phyloP scores from a whole-genome alignment of 2,888 invertebrate species.

The Mesochorus sp. region DNA sequence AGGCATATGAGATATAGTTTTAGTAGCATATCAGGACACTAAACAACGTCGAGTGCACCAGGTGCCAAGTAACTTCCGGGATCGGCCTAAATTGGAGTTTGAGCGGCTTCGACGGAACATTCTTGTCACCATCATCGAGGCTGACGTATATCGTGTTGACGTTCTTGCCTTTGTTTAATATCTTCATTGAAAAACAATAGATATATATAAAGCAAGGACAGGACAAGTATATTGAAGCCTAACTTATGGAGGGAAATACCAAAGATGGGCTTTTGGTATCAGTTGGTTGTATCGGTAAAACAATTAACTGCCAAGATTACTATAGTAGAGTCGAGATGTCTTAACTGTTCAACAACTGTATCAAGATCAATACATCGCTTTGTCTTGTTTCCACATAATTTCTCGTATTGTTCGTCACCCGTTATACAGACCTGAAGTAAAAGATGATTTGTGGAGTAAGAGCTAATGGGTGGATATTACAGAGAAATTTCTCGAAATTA shows the following conservation, averaged over 20 bases:
- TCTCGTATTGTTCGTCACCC: neutral
- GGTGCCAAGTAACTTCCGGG: conserved; percentile 62
- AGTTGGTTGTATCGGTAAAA: conserved; percentile 20
- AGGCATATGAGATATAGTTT: conserved; percentile 39
- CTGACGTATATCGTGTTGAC: neutral
- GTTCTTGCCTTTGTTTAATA: conserved; percentile 20
- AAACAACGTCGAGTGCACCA: conserved; percentile 45
- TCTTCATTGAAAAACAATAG: conserved; percentile 18
- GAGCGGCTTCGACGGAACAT: conserved; percentile 67
- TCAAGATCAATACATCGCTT: neutral
- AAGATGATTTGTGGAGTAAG: too few species aligned
- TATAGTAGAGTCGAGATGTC: conserved; percentile 1
- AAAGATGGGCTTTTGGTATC: neutral
- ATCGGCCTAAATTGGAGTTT: conserved; percentile 73
- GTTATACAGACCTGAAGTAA: too few species aligned
- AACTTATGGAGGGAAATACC: neutral
- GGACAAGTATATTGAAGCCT: neutral
- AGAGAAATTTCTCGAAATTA: too few species aligned
- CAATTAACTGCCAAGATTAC: conserved; percentile 30
- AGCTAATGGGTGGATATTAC: too few species aligned
- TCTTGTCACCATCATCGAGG: neutral
- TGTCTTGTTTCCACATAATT: neutral
- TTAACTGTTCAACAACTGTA: conserved; percentile 5
- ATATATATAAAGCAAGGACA: neutral
- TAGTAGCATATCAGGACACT: conserved; percentile 46